Base-by-base conservation (phyloP, 2,113 vertebrate species). In the Lepus americanus region DNA sequence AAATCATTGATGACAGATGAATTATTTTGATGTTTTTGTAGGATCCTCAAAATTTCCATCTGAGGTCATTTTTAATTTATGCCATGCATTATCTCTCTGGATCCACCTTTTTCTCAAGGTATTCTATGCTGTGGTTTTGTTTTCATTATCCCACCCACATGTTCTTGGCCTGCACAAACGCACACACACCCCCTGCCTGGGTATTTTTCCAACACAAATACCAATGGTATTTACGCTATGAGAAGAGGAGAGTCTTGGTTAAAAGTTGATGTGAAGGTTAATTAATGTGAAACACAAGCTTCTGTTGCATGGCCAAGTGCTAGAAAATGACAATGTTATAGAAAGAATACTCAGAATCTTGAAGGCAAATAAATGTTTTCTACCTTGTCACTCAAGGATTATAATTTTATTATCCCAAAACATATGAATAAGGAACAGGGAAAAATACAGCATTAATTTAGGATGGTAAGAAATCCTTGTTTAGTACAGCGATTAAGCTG, bases 101-200 rank as follows among this genome's bases (percentile, higher is more conserved):
- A 89, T 66, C 78, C 92, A 97, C 72, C 95, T 94, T 97, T 87
- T 86, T 92, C 95, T 91, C 55, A 85, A 97, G 94, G 96, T 97
- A 94, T 61, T 51, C 33, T 33, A 3, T 59, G 51, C 63, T 53
- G 51, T 89, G 82, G 59, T 79, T 94, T 83, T 97, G 92, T 92
- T 97, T 96, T 95, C 76, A 25, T 92, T 96, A 80, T 61, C 90
- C 96, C 79, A 89, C 96, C 90, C 94, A 89, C 84, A 83, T 88
- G 49, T 49, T 84, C 36, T 89, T 80, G 66, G 76, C 90, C 74
- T 94, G 55, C n/a, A 73, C 73, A 92, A 95, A 96, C 91, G 95
- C 4, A 51, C 44, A 69, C 87, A 95, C 69, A 70, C 82, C 79
- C 82, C 79, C 82, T 33, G 23, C 59, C 77, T 97, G 90, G 76